Base-by-base conservation (phyloP, 2,888 invertebrate species). In the Sesamia inferens region DNA sequence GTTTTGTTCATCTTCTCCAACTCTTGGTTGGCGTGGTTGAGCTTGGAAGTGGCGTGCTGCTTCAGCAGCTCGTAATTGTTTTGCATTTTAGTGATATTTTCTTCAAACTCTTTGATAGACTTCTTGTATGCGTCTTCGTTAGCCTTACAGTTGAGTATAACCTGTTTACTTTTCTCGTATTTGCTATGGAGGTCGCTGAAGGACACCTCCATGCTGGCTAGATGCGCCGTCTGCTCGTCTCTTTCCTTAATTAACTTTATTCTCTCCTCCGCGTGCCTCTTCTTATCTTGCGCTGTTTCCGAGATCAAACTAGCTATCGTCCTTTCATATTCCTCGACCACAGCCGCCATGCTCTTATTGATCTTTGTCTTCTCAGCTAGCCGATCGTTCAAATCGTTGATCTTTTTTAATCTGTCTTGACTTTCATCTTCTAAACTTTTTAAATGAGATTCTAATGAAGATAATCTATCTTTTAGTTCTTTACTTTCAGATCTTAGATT, bases 41-140 rank as follows among this genome's bases (percentile, higher is more conserved):
- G 96, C 94, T 99, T 99, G 70, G 98, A 97, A 91, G 98, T 98
- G 47, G 99, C 99, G 91, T 99, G 98, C 85, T 97, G 97, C 93
- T 98, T 99, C 81, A 99, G 96, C 84, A 98, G 97, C 85, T 98
- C 98, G 91, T 99, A 98, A 92, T 98, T 98, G 82, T 97, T 97
- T 89, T 99, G 98, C 93, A 98, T 97, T 96, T 92, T 97, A 76
- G 97, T 96, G 39, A 98, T 94, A 72, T 97, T 97, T 66, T 97
- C 97, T 91, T 98, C 97, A 87, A 97, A 97, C 65, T 97, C 97
- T 83, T 97, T 96, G 13, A 98, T 96, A 81, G 97, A 97, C 88
- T 97, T 96, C 88, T 97, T 97, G 76, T 97, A 96, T 55, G 97
- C 96, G 71, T 98, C 98, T 93, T 98, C 98, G 68, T 96, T 96